Base-by-base conservation (phyloP, 2,888 invertebrate genomes). In the Pollenia amentaria region DNA sequence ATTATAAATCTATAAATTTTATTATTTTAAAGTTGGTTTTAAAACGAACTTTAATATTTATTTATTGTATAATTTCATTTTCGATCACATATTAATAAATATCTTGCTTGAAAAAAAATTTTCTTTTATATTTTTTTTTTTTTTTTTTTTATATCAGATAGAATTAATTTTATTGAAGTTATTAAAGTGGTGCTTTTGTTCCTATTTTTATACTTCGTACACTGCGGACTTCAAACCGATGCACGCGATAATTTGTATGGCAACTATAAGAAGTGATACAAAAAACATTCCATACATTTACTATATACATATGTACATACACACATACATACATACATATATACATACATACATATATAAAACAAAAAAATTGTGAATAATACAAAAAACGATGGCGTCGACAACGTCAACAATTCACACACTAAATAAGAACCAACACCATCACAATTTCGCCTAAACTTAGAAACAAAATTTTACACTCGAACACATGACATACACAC, bases 171-270 rank as follows among this genome's bases (percentile, higher is more conserved):
- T 82, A 67, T 81, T 84, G 7, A 44, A 72, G 55, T 69, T 69
- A 11, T 18, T 64, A 76, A 76, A 62, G 46, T 85, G 72, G 81
- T 84, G 70, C 60, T 83, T 86, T 29, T 69, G 29, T 78, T 53
- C 48, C 70, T 83, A 83, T 75, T 79, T 81, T 75, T 82, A 82
- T 85, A 84, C 70, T 88, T 88, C 88, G 87, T 88, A 79, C 53
- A 88, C 70, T 88, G 87, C 88, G 88, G 89, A 86, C 84, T 82
- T 88, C 84, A 85, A 85, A 76, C 79, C 79, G 86, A 85, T 48
- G 79, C 73, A 83, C 70, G 73, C 88, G 84, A 88, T 84, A 62
- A 60, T 44, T 76, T 72, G 55, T 55, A 62, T 69, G 75, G 77
- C 78, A 70, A 67, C 80, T 64, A 76, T 53, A 67, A 76, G 69